A percentile compares a stretch with the other conserved stretches of the same genome.
Evolutionary conservation across 2,113 vertebrate genomes (phyloP).

Genomic region (Loxodonta africana): DNA sequence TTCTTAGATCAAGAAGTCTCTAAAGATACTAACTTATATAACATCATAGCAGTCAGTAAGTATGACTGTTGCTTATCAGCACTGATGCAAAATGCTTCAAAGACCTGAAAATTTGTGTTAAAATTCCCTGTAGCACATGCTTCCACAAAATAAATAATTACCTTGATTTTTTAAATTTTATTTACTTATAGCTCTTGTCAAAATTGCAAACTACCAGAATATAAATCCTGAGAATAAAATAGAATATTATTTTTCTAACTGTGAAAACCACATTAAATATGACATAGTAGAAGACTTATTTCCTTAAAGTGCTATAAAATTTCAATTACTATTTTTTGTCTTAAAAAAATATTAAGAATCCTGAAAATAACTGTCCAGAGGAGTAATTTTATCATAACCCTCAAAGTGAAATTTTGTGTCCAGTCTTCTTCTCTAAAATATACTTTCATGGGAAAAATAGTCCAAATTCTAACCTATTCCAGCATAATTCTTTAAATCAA

Average conservation of each 20-base stretch:
- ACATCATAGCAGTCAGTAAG: neutral
- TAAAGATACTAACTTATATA: neutral
- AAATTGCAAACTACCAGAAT: constrained; percentile 54
- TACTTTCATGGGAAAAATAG: constrained; percentile 1
- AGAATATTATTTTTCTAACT: constrained; percentile 29
- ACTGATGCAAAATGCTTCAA: constrained; percentile 17
- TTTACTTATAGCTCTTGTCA: constrained; percentile 37
- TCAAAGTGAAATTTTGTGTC: neutral
- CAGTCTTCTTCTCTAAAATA: neutral
- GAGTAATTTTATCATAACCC: neutral
- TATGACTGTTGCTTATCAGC: neutral
- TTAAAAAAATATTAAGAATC: neutral
- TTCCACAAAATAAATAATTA: constrained; percentile 29
- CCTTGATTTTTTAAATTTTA: constrained; percentile 16
- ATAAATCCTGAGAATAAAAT: constrained; percentile 59
- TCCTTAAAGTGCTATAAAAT: neutral
- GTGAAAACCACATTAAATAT: neutral
- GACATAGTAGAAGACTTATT: neutral
- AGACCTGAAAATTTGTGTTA: constrained; percentile 7
- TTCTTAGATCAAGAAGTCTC: neutral
- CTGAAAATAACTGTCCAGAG: neutral
- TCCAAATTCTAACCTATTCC: neutral
- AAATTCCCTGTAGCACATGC: neutral
- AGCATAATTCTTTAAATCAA: constrained; percentile 55
- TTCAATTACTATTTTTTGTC: constrained; percentile 12